These are phyloP conservation scores for Tragelaphus buxtoni DNA, from an alignment of 2,113 vertebrate genomes.

Conservation along the genomic window DNA sequence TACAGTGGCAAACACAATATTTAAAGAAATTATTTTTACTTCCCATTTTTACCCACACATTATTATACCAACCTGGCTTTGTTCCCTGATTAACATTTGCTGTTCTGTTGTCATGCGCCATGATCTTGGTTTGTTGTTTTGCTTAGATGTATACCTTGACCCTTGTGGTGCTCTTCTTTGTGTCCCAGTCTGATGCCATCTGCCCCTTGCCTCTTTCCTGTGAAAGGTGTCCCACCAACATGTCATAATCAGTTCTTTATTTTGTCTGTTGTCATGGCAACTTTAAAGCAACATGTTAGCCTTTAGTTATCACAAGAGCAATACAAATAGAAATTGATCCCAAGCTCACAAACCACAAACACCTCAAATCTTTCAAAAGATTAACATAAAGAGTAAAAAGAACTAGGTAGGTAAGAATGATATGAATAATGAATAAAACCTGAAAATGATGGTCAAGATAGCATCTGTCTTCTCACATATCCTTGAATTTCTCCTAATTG, in stretches of 20 bases:
- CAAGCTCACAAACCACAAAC: background rate
- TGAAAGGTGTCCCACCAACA: background rate
- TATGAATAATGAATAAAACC: background rate
- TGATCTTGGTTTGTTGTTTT: background rate
- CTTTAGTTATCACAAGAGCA: background rate
- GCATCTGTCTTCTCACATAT: background rate
- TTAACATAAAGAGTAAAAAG: background rate
- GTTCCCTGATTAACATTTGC: background rate
- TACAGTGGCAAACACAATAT: background rate
- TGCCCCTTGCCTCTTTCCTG: background rate
- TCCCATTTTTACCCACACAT: background rate
- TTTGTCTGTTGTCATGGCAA: background rate
- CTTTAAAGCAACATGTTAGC: conserved; percentile 17
- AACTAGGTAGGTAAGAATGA: background rate
- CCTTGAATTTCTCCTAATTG: background rate
- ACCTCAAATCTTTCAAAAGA: background rate
- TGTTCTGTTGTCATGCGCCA: background rate
- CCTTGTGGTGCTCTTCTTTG: background rate
- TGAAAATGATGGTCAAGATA: background rate
- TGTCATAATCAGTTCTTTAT: conserved; percentile 37
- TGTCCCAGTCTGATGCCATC: background rate
- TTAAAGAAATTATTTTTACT: conserved; percentile 31
- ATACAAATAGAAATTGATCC: background rate
- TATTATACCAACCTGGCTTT: conserved; percentile 17
- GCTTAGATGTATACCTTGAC: background rate